Base-by-base conservation (phyloP, 2,113 vertebrate species). In the Megaleporinus macrocephalus region DNA sequence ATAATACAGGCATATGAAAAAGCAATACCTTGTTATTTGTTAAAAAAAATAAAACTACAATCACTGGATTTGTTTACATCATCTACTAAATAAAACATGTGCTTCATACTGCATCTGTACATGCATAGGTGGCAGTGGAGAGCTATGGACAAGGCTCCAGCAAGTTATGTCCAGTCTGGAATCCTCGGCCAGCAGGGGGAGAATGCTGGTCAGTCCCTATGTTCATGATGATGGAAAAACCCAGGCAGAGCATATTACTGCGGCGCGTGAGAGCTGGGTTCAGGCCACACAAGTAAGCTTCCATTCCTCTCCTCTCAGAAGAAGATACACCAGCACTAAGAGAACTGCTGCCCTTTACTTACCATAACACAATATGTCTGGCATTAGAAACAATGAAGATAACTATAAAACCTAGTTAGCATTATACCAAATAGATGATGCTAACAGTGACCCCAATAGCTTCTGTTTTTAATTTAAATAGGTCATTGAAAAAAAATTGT, bases 91-190 rank as follows among this genome's bases (percentile, higher is more conserved):
- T 33, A n/a, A n/a, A n/a, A 12, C 33, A 44, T 36, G 41, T 68
- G 12, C 33, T 41, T 41, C 20, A 41, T 44, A 27, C 22, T 75
- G 62, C 62, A 59, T 15, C 59, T 82, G 20, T 82, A 0, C 47
- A 26, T 29, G 83, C 79, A 70, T 69, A 94, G 91, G 69, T 70
- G 74, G 66, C 74, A 2, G 84, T 75, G 81, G 30, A 0, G 86
- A 92, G 29, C 84, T 95, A 9, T 98, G 96, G 63, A 85, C 87
- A 0, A 90, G 90, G 49, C 93, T 98, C 1, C 95, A 97, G 87
- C 83, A 91, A 0, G 92, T 92, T 0, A 83, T 99, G 22, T 93
- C 94, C 0, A 95, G 95, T 0, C 92, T 99, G 78, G 97, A 99
- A 79, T 92, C 90, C 0, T 83, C 93, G 0, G 93, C 94, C 36